A percentile compares a stretch with the other conserved stretches of the same genome.
Evolutionary conservation across 2,888 invertebrate species (phyloP).

Genomic region (Serrognathus titanus): DNA sequence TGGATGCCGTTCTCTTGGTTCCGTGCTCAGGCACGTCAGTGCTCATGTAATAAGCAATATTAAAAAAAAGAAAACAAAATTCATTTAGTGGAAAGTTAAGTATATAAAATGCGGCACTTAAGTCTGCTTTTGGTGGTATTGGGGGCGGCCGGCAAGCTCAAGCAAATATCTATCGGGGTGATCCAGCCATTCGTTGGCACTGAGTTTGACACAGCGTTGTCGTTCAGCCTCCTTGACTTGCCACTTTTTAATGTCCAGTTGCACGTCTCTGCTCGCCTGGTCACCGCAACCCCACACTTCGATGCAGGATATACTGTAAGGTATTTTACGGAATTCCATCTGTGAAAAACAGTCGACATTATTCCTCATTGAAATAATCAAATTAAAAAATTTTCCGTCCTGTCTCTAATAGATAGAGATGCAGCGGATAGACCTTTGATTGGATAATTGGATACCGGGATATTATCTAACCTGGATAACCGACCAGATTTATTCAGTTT

Average conservation of each 20-base stretch:
- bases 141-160: slow-evolving; percentile 80
- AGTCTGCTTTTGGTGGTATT: slow-evolving; percentile 68
- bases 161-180: slow-evolving; percentile 91
- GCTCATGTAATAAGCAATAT: no score
- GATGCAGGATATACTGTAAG: slow-evolving; percentile 60
- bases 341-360: slow-evolving; percentile 20
- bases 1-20: no score
- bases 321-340: slow-evolving; percentile 65
- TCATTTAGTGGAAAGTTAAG: not conserved
- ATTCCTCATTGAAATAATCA: not conserved
- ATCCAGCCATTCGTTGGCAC: slow-evolving; percentile 90
- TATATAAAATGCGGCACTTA: not conserved
- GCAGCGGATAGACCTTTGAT: no score
- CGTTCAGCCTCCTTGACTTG: slow-evolving; percentile 86
- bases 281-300: slow-evolving; percentile 89
- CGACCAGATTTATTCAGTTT: no score
- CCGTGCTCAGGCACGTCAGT: no score
- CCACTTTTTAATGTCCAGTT: slow-evolving; percentile 85
- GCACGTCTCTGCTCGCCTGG: slow-evolving; percentile 71
- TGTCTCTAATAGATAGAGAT: no score
- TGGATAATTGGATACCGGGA: no score
- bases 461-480: no score
- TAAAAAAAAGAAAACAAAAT: slow-evolving; percentile 1
- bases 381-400: no score
- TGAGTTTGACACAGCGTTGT: slow-evolving; percentile 79